A percentile compares a stretch with the other conserved stretches of the same genome.
These are phyloP conservation scores for Calyptommatus sinebrachiatus DNA, from an alignment of 2,113 vertebrate species.

Conservation along the genomic window DNA sequence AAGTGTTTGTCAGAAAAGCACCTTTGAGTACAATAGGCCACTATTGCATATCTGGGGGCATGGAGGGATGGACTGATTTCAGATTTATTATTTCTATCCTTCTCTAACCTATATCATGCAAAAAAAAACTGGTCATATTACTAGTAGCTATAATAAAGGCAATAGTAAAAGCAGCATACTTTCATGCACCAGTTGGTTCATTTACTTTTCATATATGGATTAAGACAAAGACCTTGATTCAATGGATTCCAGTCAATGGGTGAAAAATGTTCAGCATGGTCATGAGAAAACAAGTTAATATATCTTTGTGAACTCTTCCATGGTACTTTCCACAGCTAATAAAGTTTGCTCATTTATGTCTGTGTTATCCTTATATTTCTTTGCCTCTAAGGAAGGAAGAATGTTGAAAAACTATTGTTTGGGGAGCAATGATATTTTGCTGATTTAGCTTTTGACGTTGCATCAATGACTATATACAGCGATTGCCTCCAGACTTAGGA, in stretches of 20 bases:
- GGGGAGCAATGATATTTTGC: constrained; percentile 10
- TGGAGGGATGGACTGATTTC: too few relatives aligned
- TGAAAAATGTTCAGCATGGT: not conserved
- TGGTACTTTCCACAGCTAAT: not conserved
- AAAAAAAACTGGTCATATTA: not conserved
- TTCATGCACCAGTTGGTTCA: not conserved
- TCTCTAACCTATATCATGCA: too few relatives aligned
- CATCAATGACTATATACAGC: not conserved
- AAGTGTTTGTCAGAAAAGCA: too few relatives aligned
- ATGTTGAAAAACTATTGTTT: not conserved
- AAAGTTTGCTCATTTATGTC: not conserved
- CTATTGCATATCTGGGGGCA: too few relatives aligned
- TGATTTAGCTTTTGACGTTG: constrained; percentile 14
- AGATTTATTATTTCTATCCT: too few relatives aligned
- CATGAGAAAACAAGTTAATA: not conserved
- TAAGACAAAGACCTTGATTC: not conserved
- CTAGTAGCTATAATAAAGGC: not conserved
- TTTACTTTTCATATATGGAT: not conserved
- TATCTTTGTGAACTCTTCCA: not conserved
- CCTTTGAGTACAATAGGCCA: too few relatives aligned
- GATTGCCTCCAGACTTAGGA: constrained; percentile 2
- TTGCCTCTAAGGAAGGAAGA: not conserved
- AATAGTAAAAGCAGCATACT: not conserved
- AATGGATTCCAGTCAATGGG: not conserved
- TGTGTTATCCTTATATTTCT: not conserved